phyloP scores from a whole-genome alignment of 64 coral and sea anemone genomes.

The Trachythela sp. region DNA sequence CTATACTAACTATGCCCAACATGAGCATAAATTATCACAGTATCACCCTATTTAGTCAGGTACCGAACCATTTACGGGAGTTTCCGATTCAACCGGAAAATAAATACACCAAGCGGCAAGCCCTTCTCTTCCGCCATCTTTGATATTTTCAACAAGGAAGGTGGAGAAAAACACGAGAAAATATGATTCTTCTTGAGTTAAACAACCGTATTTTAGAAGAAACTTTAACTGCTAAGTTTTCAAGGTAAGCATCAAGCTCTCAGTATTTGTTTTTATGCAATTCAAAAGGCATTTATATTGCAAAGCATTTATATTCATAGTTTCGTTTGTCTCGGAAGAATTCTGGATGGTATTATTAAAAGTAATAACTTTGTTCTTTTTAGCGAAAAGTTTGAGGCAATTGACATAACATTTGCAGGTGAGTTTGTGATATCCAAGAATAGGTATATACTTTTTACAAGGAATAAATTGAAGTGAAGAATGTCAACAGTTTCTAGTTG shows the following conservation, averaged over 20 bases:
- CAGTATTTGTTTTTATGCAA: slow-evolving; percentile 3
- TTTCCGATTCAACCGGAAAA: not conserved
- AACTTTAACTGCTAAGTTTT: slow-evolving; percentile 64
- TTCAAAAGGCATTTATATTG: too few species aligned
- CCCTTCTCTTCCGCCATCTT: slow-evolving; percentile 31
- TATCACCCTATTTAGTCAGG: not conserved
- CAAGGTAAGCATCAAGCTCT: slow-evolving; percentile 51
- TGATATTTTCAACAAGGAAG: not conserved
- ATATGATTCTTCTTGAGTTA: slow-evolving; percentile 97
- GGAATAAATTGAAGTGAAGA: not conserved
- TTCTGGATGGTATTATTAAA: not conserved
- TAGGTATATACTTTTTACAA: not conserved
- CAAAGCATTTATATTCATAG: not conserved
- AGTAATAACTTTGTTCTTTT: slow-evolving; percentile 8
- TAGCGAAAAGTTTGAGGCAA: slow-evolving; percentile 90
- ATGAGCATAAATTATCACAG: too few species aligned
- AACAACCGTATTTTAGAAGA: slow-evolving; percentile 90
- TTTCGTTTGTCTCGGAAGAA: not conserved
- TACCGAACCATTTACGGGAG: not conserved
- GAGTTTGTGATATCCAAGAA: not conserved
- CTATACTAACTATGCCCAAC: too few species aligned
- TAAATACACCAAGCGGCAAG: not conserved
- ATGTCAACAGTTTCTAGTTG: not conserved
- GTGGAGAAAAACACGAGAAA: not conserved
- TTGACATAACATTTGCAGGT: slow-evolving; percentile 95